phyloP scores from a whole-genome alignment of 92 coral and sea anemone genomes.

The Chrysogorgia sp. region DNA sequence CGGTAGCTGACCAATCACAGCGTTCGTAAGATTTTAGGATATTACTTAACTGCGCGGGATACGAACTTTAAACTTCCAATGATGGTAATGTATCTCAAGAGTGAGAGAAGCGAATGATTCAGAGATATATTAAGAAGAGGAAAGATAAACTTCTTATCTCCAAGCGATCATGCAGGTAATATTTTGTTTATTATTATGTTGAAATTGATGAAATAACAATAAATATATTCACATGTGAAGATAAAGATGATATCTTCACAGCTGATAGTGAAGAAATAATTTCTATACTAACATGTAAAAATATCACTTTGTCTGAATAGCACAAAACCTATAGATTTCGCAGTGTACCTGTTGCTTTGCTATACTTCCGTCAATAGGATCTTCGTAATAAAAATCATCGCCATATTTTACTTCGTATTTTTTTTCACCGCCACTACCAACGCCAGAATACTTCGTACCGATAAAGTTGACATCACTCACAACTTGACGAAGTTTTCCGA shows the following conservation, averaged over 20 bases:
- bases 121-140: too few species aligned
- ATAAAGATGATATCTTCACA: too few species aligned
- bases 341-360: constrained; percentile 74
- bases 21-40: too few species aligned
- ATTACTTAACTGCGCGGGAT: too few species aligned
- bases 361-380: constrained; percentile 89
- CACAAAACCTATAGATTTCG: background rate
- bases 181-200: too few species aligned
- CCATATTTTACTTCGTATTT: constrained; percentile 76
- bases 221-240: too few species aligned
- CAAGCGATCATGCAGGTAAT: too few species aligned
- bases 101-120: background rate
- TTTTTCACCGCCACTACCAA: constrained; percentile 68
- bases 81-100: too few species aligned
- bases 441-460: constrained; percentile 70
- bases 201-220: too few species aligned
- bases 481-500: constrained; percentile 68
- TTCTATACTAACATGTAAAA: background rate
- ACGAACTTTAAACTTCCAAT: too few species aligned
- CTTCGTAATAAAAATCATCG: constrained; percentile 95
- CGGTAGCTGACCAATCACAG: too few species aligned
- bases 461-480: constrained; percentile 69
- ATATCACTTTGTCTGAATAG: background rate
- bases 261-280: background rate
- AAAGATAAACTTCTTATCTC: too few species aligned